Evolutionary conservation across 2,113 vertebrate genomes (phyloP).

Genomic region (Paracanthobrama guichenoti): DNA sequence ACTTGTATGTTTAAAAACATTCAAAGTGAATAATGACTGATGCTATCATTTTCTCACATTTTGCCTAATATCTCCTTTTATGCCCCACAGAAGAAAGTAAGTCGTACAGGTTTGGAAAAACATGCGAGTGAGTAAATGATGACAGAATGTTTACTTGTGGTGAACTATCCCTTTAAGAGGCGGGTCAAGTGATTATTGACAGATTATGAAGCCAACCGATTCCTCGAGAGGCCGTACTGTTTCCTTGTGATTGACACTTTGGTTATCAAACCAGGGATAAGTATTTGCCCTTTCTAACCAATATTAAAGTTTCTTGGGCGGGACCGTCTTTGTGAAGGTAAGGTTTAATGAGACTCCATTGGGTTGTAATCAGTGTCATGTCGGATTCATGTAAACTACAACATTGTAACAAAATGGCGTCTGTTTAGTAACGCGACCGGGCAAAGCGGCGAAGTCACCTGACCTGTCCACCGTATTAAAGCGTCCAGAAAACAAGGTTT

Average conservation of each 20-base stretch:
- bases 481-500: conserved; percentile 64
- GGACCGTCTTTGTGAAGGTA: conserved; percentile 78
- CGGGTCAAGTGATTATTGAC: conserved; percentile 77
- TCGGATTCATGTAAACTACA: conserved; percentile 97
- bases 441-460: conserved; percentile 70
- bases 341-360: conserved; percentile 97
- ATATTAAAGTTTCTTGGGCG: conserved; percentile 82
- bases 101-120: background rate
- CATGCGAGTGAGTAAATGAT: conserved; percentile 20
- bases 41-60: background rate
- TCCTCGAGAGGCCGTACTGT: conserved; percentile 66
- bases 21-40: background rate
- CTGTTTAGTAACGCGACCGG: conserved; percentile 85
- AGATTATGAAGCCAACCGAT: conserved; percentile 74
- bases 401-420: conserved; percentile 99
- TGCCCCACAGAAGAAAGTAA: background rate
- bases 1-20: background rate
- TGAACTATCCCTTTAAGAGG: conserved; percentile 72
- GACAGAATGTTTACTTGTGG: background rate
- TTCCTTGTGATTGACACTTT: conserved; percentile 78
- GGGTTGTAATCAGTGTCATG: conserved; percentile 98
- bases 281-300: conserved; percentile 76
- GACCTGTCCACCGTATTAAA: conserved; percentile 59
- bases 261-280: conserved; percentile 82
- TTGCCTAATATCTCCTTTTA: background rate